Conservation (phyloP, 2,888 invertebrate species). For the Philaethria dido region DNA sequence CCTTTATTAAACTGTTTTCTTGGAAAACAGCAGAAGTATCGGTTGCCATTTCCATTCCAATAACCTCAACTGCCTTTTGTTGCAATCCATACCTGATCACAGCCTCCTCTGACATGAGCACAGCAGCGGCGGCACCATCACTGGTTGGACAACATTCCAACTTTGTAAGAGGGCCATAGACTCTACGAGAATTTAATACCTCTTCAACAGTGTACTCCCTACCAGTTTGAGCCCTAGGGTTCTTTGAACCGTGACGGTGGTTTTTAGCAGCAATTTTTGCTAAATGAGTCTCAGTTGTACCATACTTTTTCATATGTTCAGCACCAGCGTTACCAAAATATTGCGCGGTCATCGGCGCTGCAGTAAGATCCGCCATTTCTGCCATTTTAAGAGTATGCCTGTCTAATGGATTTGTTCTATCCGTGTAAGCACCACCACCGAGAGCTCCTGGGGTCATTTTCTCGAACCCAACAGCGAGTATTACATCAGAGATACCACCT, state of each 20-base stretch:
- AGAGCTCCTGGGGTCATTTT: constrained; percentile 98
- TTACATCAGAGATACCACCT: constrained; percentile 93
- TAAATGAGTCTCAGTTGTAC: constrained; percentile 95
- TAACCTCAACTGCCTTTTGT: constrained; percentile 94
- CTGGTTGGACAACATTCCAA: constrained; percentile 99
- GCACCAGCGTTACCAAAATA: constrained; percentile 98
- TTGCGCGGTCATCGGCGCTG: constrained; percentile 95
- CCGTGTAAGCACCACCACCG: constrained; percentile 87
- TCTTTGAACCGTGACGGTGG: constrained; percentile 97
- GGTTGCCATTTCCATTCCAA: constrained; percentile 98
- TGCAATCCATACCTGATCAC: constrained; percentile 92
- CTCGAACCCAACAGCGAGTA: constrained; percentile 97
- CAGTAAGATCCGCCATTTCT: constrained; percentile 90
- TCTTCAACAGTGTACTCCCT: constrained; percentile 96
- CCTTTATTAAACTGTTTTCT: constrained; percentile 90
- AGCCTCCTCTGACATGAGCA: constrained; percentile 96
- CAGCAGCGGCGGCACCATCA: constrained; percentile 97
- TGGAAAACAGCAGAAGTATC: constrained; percentile 94
- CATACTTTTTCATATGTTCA: constrained; percentile 98
- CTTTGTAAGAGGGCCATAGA: constrained; percentile 97
- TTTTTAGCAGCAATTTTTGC: constrained; percentile 99
- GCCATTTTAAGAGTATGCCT: constrained; percentile 94
- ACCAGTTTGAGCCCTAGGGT: constrained; percentile 98
- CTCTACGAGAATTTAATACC: constrained; percentile 92
- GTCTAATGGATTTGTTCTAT: constrained; percentile 95